Conservation (phyloP, 53 echinoderm and acorn worm species). For the Astropecten irregularis region DNA sequence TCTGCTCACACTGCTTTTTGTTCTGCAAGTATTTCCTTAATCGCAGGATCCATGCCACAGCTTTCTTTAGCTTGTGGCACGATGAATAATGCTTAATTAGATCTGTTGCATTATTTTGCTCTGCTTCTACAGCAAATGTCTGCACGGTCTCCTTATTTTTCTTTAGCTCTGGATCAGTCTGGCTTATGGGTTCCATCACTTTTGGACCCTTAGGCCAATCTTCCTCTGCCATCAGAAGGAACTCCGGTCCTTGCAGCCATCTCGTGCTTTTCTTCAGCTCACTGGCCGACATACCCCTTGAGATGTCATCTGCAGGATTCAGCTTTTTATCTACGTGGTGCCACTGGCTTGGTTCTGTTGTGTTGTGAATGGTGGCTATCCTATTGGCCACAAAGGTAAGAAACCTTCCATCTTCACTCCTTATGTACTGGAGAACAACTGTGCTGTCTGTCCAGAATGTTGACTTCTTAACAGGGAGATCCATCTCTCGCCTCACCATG, state of each 20-base stretch:
- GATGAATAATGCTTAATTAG: conserved; percentile 43
- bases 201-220: conserved; percentile 29
- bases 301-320: conserved; percentile 69
- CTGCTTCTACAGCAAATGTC: conserved; percentile 25
- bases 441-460: conserved; percentile 63
- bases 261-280: conserved; percentile 23
- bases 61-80: conserved; percentile 56
- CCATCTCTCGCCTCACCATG: conserved; percentile 13
- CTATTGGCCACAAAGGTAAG: no score
- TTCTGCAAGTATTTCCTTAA: conserved; percentile 25
- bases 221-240: conserved; percentile 37
- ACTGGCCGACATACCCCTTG: conserved; percentile 47
- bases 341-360: conserved; percentile 56
- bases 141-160: neutral
- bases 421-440: conserved; percentile 46
- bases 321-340: conserved; percentile 30
- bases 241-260: conserved; percentile 52
- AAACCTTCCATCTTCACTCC: conserved; percentile 57
- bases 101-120: conserved; percentile 4
- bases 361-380: conserved; percentile 19
- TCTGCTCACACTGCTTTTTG: neutral
- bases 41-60: conserved; percentile 52
- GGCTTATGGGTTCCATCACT: neutral
- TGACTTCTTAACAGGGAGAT: neutral
- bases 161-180: conserved; percentile 12